Percentiles rank a stretch among this genome's conserved stretches.
These are phyloP conservation scores for Neodiprion virginianus DNA, from an alignment of 1,140 invertebrate species.

Conservation along the genomic window DNA sequence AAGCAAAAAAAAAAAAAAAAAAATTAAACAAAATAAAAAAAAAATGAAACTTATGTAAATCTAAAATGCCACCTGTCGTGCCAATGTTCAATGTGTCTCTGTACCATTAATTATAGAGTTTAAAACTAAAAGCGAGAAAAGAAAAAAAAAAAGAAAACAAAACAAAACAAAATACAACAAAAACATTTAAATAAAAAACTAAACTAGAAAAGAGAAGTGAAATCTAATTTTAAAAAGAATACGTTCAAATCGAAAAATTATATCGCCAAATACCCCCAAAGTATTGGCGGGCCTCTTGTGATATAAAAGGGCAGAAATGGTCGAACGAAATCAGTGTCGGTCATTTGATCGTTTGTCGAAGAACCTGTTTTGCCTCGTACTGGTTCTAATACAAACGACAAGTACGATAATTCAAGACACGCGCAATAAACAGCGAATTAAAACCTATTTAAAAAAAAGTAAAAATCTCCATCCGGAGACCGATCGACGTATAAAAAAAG, in stretches of 20 bases:
- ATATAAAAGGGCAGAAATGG: constrained; percentile 1
- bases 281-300: constrained; percentile 6
- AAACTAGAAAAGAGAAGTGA: constrained; percentile 10
- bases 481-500: neutral
- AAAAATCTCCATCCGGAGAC: neutral
- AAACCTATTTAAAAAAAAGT: neutral
- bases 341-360: constrained; percentile 4
- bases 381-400: neutral
- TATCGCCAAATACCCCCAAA: constrained; percentile 6
- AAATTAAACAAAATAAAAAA: neutral
- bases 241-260: constrained; percentile 19
- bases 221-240: constrained; percentile 12
- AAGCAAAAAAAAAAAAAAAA: neutral
- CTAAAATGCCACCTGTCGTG: constrained; percentile 64
- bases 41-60: constrained; percentile 34
- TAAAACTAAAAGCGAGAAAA: constrained; percentile 38
- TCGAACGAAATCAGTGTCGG: constrained; percentile 1
- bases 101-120: constrained; percentile 61
- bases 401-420: neutral
- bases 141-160: constrained; percentile 9
- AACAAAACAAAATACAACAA: constrained; percentile 5
- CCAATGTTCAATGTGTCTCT: constrained; percentile 64
- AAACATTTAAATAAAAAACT: neutral
- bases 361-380: neutral
- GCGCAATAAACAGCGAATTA: constrained; percentile 4